Percentiles rank a stretch among this genome's conserved stretches.
Conservation (phyloP, 2,888 invertebrate species). For the Scaptomyza tumidula region DNA sequence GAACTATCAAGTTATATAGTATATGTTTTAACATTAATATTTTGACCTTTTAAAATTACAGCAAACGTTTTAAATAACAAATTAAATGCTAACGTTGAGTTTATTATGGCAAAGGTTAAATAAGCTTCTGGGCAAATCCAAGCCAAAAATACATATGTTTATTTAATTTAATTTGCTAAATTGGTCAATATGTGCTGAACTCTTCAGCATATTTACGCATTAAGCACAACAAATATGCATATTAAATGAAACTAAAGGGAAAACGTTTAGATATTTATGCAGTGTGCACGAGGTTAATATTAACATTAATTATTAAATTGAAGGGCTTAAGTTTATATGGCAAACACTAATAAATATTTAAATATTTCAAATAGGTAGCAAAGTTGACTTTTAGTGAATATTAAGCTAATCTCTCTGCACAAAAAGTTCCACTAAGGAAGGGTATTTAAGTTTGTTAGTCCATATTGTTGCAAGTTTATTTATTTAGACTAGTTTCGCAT, state of each 20-base stretch:
- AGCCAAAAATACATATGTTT: not conserved
- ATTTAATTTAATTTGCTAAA: not conserved
- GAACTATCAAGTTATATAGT: too few relatives aligned
- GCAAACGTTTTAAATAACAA: not conserved
- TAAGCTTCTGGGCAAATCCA: not conserved
- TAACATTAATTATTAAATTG: not conserved
- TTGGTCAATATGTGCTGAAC: not conserved
- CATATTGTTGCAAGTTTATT: conserved; percentile 27
- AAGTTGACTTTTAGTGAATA: not conserved
- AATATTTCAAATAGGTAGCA: not conserved
- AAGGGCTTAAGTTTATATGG: not conserved
- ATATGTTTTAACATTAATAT: not conserved
- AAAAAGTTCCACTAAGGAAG: not conserved
- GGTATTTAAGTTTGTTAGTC: not conserved
- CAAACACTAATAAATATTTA: not conserved
- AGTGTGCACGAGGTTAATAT: not conserved
- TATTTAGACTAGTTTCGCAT: conserved; percentile 10
- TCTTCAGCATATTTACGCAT: not conserved
- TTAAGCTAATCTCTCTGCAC: not conserved
- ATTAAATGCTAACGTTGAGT: not conserved
- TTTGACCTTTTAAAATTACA: not conserved
- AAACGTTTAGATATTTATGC: not conserved
- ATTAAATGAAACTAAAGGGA: not conserved
- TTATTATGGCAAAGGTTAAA: not conserved
- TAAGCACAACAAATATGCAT: not conserved